phyloP scores from a whole-genome alignment of 2,113 vertebrate genomes.

The Mus musculus region GRCm39 chr12:91287501-91288000 shows the following conservation, averaged over 20 bases:
- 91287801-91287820: neutral
- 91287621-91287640: constrained; percentile 44
- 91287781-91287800: constrained; percentile 19
- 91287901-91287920: neutral
- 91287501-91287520: constrained; percentile 45
- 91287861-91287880: constrained; percentile 13
- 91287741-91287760: neutral
- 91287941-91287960: neutral
- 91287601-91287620: constrained; percentile 27
- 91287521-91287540: constrained; percentile 47
- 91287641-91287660: neutral
- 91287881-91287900: neutral
- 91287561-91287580: constrained; percentile 41
- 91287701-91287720: neutral
- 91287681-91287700: neutral
- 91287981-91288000: neutral
- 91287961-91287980: constrained; percentile 1
- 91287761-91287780: neutral
- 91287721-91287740: neutral
- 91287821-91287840: neutral
- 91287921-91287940: constrained; percentile 8
- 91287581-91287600: constrained; percentile 43
- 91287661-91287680: constrained; percentile 4
- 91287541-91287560: constrained; percentile 55
- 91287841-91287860: neutral